Evolutionary conservation across 2,888 invertebrate genomes (phyloP).

Genomic region (Chalcis sispes): DNA sequence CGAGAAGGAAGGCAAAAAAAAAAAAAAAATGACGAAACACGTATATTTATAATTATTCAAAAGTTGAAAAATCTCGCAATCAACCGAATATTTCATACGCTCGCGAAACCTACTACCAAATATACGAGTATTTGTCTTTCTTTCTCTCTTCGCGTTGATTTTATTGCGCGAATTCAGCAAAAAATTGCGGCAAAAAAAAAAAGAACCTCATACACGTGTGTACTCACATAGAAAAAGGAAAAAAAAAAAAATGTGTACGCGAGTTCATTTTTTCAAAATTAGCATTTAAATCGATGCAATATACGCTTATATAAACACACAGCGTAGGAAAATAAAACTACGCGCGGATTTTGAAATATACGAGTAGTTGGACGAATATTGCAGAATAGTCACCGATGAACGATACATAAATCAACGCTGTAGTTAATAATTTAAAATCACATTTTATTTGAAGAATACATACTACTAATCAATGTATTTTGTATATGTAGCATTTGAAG

Average conservation of each 20-base stretch:
- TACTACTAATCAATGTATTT: too few species aligned
- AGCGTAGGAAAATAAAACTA: not conserved
- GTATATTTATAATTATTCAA: too few species aligned
- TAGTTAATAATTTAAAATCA: too few species aligned
- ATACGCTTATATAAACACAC: not conserved
- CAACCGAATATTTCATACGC: too few species aligned
- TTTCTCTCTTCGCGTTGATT: not conserved
- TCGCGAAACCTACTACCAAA: too few species aligned
- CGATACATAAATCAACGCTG: not conserved
- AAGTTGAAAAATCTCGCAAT: too few species aligned
- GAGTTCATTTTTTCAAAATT: constrained; percentile 20
- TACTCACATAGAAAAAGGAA: not conserved
- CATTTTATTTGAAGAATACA: too few species aligned
- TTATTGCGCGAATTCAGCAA: constrained; percentile 3
- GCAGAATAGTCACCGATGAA: not conserved
- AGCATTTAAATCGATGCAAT: constrained; percentile 27
- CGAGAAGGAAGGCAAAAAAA: too few species aligned
- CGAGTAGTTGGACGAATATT: not conserved
- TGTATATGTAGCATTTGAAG: too few species aligned
- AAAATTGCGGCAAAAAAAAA: constrained; percentile 18
- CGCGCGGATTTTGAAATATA: constrained; percentile 2
- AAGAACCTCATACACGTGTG: too few species aligned
- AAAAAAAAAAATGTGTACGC: not conserved
- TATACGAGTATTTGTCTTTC: not conserved
- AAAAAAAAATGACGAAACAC: too few species aligned